These are phyloP conservation scores for Altica lythri DNA, from an alignment of 2,888 invertebrate genomes.

Conservation along the genomic window DNA sequence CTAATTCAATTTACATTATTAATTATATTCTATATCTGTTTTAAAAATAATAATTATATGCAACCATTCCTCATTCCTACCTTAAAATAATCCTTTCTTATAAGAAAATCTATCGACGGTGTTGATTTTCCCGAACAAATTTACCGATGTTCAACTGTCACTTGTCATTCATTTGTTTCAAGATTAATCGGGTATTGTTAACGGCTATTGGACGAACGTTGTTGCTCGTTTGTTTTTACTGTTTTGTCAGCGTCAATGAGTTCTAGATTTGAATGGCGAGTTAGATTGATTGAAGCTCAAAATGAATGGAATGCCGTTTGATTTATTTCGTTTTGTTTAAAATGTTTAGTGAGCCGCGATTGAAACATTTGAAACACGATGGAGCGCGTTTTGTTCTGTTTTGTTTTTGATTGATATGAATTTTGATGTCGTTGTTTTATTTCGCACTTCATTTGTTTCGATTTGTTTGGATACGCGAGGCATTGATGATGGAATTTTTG, in stretches of 20 bases:
- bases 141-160: conserved; percentile 43
- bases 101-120: conserved; percentile 8
- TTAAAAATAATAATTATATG: too few species aligned
- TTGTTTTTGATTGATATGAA: conserved; percentile 42
- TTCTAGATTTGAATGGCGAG: conserved; percentile 39
- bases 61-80: not conserved
- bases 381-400: conserved; percentile 34
- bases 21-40: too few species aligned
- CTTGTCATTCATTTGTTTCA: conserved; percentile 48
- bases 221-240: conserved; percentile 43
- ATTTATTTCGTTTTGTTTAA: conserved; percentile 44
- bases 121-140: conserved; percentile 39
- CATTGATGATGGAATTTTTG: too few species aligned
- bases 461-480: conserved; percentile 23
- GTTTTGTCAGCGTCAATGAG: conserved; percentile 44
- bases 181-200: conserved; percentile 49
- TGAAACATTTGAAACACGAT: conserved; percentile 29
- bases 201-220: conserved; percentile 44
- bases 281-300: conserved; percentile 41
- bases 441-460: conserved; percentile 40
- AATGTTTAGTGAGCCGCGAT: conserved; percentile 35
- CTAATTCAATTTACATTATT: too few species aligned
- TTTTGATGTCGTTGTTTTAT: conserved; percentile 38
- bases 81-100: not conserved
- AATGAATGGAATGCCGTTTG: conserved; percentile 43